Evolutionary conservation across 1,140 invertebrate genomes (phyloP).

Genomic region (Drosophila santomea): DNA sequence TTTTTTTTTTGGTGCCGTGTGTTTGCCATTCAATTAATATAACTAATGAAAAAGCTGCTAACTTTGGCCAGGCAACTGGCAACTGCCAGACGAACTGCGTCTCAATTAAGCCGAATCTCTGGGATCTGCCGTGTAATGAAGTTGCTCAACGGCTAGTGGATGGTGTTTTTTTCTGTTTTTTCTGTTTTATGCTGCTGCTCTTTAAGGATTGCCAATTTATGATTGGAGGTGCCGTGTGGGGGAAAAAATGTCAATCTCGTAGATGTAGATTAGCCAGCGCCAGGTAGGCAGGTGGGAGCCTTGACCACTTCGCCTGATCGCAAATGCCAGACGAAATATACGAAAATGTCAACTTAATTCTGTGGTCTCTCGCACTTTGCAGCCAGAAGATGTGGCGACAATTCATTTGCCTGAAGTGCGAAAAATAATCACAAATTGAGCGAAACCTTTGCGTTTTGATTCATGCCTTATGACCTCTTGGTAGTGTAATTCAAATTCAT

Average conservation of each 20-base stretch:
- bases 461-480: too few species aligned
- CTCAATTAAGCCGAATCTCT: conserved; percentile 68
- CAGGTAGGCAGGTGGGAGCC: conserved; percentile 25
- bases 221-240: conserved; percentile 20
- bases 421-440: background rate
- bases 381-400: background rate
- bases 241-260: conserved; percentile 48
- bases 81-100: conserved; percentile 41
- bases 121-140: conserved; percentile 50
- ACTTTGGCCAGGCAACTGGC: conserved; percentile 58
- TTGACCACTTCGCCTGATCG: conserved; percentile 37
- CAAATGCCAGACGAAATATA: conserved; percentile 38
- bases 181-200: conserved; percentile 5
- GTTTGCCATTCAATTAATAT: conserved; percentile 73
- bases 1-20: conserved; percentile 23
- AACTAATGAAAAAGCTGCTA: conserved; percentile 73
- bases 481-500: too few species aligned
- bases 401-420: background rate
- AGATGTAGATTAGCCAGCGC: conserved; percentile 46
- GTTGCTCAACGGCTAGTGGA: conserved; percentile 33
- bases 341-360: conserved; percentile 28
- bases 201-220: conserved; percentile 59
- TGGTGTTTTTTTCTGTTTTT: background rate
- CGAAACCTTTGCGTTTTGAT: background rate
- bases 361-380: background rate